Evolutionary conservation across 35 echinoderm and acorn worm genomes (phyloP).

Genomic region (Heliocidaris erythrogramma): DNA sequence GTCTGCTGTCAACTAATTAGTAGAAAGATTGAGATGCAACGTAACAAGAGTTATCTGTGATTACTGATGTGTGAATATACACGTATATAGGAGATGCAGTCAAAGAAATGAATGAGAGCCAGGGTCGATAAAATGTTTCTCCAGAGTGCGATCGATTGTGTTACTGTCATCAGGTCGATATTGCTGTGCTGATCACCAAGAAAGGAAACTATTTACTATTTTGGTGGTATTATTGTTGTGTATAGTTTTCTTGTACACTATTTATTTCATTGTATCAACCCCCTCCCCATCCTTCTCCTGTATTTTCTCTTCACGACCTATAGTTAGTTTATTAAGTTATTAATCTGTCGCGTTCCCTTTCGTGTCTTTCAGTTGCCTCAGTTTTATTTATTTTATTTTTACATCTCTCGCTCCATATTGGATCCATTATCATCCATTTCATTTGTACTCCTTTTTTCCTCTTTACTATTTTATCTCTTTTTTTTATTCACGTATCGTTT

Average conservation of each 20-base stretch:
- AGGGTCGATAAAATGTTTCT: background rate
- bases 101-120: background rate
- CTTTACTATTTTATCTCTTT: no score
- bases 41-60: background rate
- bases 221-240: background rate
- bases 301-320: background rate
- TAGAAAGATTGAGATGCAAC: background rate
- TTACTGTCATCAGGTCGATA: background rate
- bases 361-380: no score
- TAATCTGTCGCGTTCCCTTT: no score
- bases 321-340: no score
- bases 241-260: background rate
- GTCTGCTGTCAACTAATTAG: background rate
- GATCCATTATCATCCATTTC: no score
- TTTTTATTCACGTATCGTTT: no score
- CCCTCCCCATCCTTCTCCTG: no score
- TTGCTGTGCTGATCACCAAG: background rate
- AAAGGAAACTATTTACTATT: background rate
- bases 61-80: background rate
- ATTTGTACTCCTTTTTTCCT: no score
- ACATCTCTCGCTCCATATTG: no score
- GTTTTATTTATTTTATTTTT: no score
- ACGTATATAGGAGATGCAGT: background rate
- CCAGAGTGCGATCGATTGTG: background rate
- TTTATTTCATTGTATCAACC: background rate